Evolutionary conservation across 2,113 vertebrate genomes (phyloP).

Genomic region (Bubalus kerabau): DNA sequence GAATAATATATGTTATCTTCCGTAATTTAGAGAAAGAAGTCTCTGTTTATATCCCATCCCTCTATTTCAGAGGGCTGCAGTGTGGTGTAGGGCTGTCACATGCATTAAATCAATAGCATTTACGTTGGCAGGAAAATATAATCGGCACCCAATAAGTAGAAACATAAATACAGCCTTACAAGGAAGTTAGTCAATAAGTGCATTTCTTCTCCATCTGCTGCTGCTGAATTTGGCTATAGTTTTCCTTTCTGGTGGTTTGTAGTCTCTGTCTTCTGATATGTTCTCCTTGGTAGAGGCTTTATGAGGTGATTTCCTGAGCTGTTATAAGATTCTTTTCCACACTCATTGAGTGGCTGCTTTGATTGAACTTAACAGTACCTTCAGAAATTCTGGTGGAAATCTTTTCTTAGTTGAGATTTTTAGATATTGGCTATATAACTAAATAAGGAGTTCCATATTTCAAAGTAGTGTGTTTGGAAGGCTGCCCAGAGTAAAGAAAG

Average conservation of each 20-base stretch:
- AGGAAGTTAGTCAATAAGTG: conserved; percentile 43
- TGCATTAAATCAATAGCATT: conserved; percentile 53
- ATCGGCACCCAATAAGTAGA: conserved; percentile 51
- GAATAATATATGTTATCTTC: background rate
- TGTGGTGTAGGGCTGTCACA: background rate
- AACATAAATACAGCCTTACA: conserved; percentile 21
- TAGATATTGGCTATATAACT: conserved; percentile 54
- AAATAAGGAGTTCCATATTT: conserved; percentile 65
- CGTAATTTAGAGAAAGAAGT: conserved; percentile 2
- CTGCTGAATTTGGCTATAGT: conserved; percentile 53
- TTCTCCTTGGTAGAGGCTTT: conserved; percentile 45
- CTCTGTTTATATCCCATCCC: background rate
- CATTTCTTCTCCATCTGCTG: conserved; percentile 51
- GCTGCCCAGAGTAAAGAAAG: conserved; percentile 72
- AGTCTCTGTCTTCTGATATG: background rate
- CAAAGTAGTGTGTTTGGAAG: conserved; percentile 73
- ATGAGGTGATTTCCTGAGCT: conserved; percentile 41
- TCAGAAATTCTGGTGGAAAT: conserved; percentile 58
- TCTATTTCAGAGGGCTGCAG: background rate
- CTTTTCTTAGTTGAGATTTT: conserved; percentile 50
- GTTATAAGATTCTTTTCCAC: conserved; percentile 57
- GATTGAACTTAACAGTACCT: conserved; percentile 50
- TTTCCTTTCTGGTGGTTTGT: conserved; percentile 45
- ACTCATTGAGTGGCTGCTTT: conserved; percentile 35
- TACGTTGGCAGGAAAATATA: conserved; percentile 47